A percentile compares a stretch with the other conserved stretches of the same genome.
These are phyloP conservation scores for Megaustenia siamemsis DNA, from an alignment of 2,888 invertebrate species.

Conservation along the genomic window DNA sequence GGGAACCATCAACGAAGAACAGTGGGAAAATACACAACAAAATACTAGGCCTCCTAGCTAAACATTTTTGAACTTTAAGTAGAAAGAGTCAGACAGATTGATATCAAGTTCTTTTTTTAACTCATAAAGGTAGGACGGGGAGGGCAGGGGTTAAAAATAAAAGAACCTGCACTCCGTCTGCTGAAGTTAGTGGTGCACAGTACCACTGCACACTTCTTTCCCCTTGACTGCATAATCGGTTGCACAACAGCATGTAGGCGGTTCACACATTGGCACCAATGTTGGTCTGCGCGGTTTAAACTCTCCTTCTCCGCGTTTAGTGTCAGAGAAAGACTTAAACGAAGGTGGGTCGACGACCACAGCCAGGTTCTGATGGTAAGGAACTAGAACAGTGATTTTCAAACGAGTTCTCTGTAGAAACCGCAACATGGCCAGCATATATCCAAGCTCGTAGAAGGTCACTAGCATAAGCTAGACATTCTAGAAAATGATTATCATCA, in stretches of 20 bases:
- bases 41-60: too few relatives aligned
- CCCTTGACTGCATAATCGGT: slow-evolving; percentile 30
- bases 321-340: too few relatives aligned
- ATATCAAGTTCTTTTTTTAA: too few relatives aligned
- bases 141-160: not conserved
- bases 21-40: not conserved
- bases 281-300: not conserved
- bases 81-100: too few relatives aligned
- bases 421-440: too few relatives aligned
- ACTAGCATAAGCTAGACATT: too few relatives aligned
- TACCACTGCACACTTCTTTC: slow-evolving; percentile 24
- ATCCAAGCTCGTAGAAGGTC: too few relatives aligned
- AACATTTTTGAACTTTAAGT: too few relatives aligned
- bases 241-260: slow-evolving; percentile 7
- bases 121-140: not conserved
- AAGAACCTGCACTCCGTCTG: not conserved
- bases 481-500: too few relatives aligned
- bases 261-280: not conserved
- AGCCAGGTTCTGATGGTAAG: not conserved
- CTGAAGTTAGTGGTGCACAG: slow-evolving; percentile 10
- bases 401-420: too few relatives aligned
- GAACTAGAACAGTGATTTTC: too few relatives aligned
- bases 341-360: not conserved
- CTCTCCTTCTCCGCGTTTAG: not conserved
- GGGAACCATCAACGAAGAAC: not conserved